Conservation (phyloP, 1,140 invertebrate species). For the Zelostemma sp. region DNA sequence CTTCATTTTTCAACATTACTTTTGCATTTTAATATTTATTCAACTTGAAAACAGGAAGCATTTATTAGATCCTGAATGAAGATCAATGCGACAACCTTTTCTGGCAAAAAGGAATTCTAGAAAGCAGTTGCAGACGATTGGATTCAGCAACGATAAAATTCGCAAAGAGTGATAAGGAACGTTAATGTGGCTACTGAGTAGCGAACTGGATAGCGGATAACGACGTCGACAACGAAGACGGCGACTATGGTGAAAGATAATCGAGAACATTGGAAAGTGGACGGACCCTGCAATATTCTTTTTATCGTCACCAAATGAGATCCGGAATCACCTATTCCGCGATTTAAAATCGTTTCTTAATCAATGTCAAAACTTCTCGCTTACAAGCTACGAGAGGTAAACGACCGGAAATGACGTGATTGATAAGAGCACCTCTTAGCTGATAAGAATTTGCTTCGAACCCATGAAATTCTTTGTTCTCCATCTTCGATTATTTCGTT, state of each 20-base stretch:
- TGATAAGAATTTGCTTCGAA: no score
- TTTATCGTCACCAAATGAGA: conserved; percentile 53
- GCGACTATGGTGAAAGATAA: conserved; percentile 2
- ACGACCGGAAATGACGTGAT: conserved; percentile 62
- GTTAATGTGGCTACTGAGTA: conserved; percentile 9
- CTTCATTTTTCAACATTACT: no score
- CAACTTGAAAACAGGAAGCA: not conserved
- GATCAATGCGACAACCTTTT: not conserved
- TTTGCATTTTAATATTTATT: no score
- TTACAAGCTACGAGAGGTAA: conserved; percentile 62
- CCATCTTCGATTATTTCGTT: no score
- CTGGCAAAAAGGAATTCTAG: not conserved
- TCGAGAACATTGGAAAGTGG: conserved; percentile 34
- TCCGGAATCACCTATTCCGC: conserved; percentile 38
- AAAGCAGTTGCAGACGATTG: conserved; percentile 44
- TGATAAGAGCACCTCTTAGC: conserved; percentile 66
- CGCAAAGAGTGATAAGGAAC: conserved; percentile 1
- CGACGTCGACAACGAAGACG: conserved; percentile 1
- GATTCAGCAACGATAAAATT: conserved; percentile 51
- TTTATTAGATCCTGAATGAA: not conserved
- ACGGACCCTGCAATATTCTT: conserved; percentile 23
- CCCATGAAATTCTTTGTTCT: no score
- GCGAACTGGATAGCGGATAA: not conserved
- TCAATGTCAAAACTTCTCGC: conserved; percentile 56
- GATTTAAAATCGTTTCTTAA: conserved; percentile 61